Base-by-base conservation (phyloP, 2,888 invertebrate species). In the Clivina fossor region DNA sequence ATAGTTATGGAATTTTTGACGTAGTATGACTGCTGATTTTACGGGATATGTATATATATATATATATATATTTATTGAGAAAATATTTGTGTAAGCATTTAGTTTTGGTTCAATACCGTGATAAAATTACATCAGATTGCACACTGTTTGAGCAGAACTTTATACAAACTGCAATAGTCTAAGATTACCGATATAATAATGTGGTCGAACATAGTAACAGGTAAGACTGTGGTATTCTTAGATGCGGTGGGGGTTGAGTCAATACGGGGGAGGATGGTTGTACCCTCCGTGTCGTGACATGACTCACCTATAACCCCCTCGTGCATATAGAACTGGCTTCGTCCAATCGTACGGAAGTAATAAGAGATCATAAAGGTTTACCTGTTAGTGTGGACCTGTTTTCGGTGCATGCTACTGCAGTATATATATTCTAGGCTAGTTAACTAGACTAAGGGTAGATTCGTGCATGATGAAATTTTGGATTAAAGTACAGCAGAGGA, bases 101-200 rank as follows among this genome's bases (percentile, higher is more conserved):
- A n/a, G n/a, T n/a, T n/a, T n/a, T n/a, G n/a, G n/a, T n/a, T n/a
- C n/a, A n/a, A n/a, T n/a, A n/a, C n/a, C n/a, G n/a, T n/a, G n/a
- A n/a, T n/a, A n/a, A n/a, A n/a, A n/a, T n/a, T n/a, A n/a, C n/a
- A n/a, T n/a, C n/a, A n/a, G n/a, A n/a, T n/a, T n/a, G n/a, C n/a
- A n/a, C n/a, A n/a, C n/a, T n/a, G n/a, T n/a, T n/a, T n/a, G n/a
- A n/a, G n/a, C n/a, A n/a, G n/a, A n/a, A n/a, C n/a, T n/a, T n/a
- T n/a, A n/a, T 26, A 5, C 26, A 8, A 26, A 26, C 26, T 5
- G 5, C 26, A 26, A 5, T 7, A 43, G 22, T 43, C 32, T 26
- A 11, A 33, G 47, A 47, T 47, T 47, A 47, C 18, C 18, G 28
- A 43, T 47, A 47, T 49, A 49, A 49, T 49, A 49, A 47, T 47